Conservation (phyloP, 2,113 vertebrate genomes). For the Crypturellus undulatus region DNA sequence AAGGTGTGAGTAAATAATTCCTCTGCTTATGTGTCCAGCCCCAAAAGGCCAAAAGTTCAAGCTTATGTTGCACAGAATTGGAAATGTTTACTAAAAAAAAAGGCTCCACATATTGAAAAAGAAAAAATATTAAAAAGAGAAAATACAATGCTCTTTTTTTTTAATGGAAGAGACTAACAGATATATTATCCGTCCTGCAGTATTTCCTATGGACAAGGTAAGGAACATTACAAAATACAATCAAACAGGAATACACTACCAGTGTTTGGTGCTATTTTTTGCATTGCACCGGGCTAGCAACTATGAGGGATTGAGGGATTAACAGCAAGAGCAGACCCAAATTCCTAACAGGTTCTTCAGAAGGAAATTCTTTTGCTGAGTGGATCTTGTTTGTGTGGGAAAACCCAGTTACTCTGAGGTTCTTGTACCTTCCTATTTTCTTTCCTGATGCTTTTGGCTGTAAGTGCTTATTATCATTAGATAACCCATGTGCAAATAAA, state of each 20-base stretch:
- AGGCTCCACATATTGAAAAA: neutral
- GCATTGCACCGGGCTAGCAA: neutral
- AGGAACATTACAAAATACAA: neutral
- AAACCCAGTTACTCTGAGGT: conserved; percentile 42
- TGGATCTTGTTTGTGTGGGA: neutral
- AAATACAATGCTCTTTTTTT: neutral
- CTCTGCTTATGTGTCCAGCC: neutral
- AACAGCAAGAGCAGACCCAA: neutral
- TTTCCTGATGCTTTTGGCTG: conserved; percentile 5
- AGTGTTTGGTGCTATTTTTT: neutral
- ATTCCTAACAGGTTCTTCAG: neutral
- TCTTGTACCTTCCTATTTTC: neutral
- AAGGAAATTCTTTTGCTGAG: neutral
- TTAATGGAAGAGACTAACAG: neutral
- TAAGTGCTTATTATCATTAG: neutral
- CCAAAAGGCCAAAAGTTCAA: neutral
- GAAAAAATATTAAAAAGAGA: neutral
- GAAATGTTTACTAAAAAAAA: neutral
- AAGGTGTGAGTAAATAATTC: neutral
- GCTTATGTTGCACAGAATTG: neutral
- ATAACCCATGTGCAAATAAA: conserved; percentile 49
- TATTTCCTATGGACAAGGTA: neutral
- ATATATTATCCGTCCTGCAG: neutral
- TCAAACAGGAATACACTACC: conserved; percentile 8
- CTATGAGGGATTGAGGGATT: neutral